These are phyloP conservation scores for Contarinia nasturtii DNA, from an alignment of 1,140 invertebrate species.

Conservation along the genomic window DNA sequence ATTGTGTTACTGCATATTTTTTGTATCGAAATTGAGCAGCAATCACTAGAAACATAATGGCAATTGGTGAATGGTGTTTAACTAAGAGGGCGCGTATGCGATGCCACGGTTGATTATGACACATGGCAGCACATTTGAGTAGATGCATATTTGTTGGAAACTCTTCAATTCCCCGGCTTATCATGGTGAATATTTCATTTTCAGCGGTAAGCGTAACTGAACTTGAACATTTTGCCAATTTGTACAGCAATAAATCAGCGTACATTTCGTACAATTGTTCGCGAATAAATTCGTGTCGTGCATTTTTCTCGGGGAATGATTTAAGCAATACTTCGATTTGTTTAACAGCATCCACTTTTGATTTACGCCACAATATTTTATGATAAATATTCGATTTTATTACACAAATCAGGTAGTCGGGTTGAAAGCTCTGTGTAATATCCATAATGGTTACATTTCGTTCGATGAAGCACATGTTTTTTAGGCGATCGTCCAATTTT, in stretches of 20 bases:
- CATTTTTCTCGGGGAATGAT: conserved; percentile 7
- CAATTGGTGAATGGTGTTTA: conserved; percentile 9
- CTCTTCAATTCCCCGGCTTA: conserved; percentile 21
- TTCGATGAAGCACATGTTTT: conserved; percentile 4
- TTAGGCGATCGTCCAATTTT: conserved; percentile 5
- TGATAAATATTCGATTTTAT: conserved; percentile 33
- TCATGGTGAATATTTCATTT: background rate
- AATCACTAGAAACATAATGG: conserved; percentile 12
- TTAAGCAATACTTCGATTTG: conserved; percentile 19
- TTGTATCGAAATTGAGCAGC: conserved; percentile 10
- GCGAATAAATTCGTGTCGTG: conserved; percentile 12
- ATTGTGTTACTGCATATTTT: background rate
- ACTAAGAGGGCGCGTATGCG: conserved; percentile 9
- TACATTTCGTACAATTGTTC: conserved; percentile 28
- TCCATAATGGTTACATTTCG: conserved; percentile 8
- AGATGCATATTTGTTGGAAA: conserved; percentile 37
- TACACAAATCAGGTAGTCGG: conserved; percentile 30
- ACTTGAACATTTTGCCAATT: too few species aligned
- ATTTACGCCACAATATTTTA: conserved; percentile 22
- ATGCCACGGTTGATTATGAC: conserved; percentile 9
- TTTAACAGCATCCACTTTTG: conserved; percentile 10
- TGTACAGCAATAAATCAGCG: conserved; percentile 23
- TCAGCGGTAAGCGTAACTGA: too few species aligned
- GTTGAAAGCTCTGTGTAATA: conserved; percentile 24
- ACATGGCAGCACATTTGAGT: conserved; percentile 15